These are phyloP conservation scores for Armadillidium nasatum DNA, from an alignment of 1,140 invertebrate species.

Conservation along the genomic window DNA sequence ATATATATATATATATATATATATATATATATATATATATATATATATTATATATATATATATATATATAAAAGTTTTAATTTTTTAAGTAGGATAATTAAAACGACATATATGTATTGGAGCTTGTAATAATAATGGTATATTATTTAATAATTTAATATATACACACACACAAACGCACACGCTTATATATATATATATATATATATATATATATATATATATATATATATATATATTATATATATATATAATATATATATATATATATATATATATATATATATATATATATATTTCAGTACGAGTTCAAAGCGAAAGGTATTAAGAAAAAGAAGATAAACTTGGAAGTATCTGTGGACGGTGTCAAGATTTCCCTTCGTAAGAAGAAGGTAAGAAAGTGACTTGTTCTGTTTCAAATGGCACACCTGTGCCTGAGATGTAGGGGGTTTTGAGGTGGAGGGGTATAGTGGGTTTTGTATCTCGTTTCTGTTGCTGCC, in stretches of 20 bases:
- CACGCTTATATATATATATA: background rate
- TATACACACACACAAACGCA: no score
- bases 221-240: slow-evolving; percentile 1
- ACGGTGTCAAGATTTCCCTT: slow-evolving; percentile 84
- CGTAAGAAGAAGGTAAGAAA: slow-evolving; percentile 70
- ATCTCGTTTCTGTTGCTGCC: no score
- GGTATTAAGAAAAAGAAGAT: slow-evolving; percentile 98
- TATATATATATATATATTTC: slow-evolving; percentile 50
- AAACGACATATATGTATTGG: no score
- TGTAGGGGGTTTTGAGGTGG: slow-evolving; percentile 50
- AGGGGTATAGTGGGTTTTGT: no score
- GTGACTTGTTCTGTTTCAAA: slow-evolving; percentile 15
- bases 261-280: background rate
- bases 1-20: no score
- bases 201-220: slow-evolving; percentile 6
- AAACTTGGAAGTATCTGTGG: slow-evolving; percentile 85
- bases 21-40: no score
- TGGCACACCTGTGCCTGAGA: slow-evolving; percentile 14
- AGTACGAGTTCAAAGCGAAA: slow-evolving; percentile 98
- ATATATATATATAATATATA: no score
- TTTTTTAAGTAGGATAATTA: no score
- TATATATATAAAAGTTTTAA: no score
- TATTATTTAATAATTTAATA: no score
- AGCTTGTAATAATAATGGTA: no score
- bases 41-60: no score